phyloP scores from a whole-genome alignment of 1,140 invertebrate genomes.

The Procambarus virginalis region DNA sequence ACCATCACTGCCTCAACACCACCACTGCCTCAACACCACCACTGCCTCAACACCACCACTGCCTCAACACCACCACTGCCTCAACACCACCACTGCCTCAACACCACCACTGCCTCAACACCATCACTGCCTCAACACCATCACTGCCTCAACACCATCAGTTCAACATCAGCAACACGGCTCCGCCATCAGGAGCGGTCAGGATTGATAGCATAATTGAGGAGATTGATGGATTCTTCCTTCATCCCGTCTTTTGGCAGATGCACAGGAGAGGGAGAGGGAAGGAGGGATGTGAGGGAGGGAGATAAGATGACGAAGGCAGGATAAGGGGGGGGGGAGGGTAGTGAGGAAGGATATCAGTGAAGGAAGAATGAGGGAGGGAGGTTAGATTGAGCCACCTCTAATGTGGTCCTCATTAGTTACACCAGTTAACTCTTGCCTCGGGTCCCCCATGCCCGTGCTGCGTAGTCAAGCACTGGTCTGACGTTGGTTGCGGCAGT shows the following conservation, averaged over 20 bases:
- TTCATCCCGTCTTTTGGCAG: conserved; percentile 36
- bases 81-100: not conserved
- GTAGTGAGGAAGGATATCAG: not conserved
- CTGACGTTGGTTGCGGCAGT: too few relatives aligned
- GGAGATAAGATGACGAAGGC: not conserved
- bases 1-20: not conserved
- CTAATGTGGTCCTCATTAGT: too few relatives aligned
- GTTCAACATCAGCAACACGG: not conserved
- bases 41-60: not conserved
- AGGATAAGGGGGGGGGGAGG: not conserved
- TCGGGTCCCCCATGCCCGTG: too few relatives aligned
- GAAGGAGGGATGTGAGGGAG: conserved; percentile 8
- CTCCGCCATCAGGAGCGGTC: not conserved
- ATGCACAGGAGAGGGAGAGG: conserved; percentile 18
- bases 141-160: too few relatives aligned
- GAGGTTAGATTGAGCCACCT: not conserved
- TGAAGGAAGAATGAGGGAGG: not conserved
- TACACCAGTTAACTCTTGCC: too few relatives aligned
- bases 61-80: not conserved
- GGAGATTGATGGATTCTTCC: conserved; percentile 51
- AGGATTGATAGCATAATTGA: conserved; percentile 38
- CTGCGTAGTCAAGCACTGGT: too few relatives aligned
- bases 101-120: too few relatives aligned
- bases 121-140: too few relatives aligned
- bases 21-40: not conserved